Percentiles rank a stretch among this genome's conserved stretches.
Conservation (phyloP, 1,140 invertebrate genomes). For the Kradibia gibbosae region DNA sequence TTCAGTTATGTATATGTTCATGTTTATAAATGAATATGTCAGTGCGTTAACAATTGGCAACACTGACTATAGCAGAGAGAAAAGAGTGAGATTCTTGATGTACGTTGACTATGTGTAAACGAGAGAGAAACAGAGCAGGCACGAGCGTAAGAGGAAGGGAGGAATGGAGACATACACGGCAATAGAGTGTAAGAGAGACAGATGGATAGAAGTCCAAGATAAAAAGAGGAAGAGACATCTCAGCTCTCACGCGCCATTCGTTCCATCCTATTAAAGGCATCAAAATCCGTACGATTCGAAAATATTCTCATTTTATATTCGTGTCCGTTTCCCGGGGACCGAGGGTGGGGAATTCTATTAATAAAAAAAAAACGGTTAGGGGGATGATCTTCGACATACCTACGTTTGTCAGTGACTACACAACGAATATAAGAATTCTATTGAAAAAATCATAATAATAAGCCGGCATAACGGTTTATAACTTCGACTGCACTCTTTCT, state of each 20-base stretch:
- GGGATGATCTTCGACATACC: conserved; percentile 69
- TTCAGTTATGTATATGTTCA: neutral
- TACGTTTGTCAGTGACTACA: conserved; percentile 63
- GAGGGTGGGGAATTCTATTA: conserved; percentile 68
- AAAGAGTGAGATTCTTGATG: neutral
- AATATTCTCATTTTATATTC: conserved; percentile 67
- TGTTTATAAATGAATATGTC: conserved; percentile 15
- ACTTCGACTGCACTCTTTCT: conserved; percentile 40
- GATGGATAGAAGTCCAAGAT: neutral
- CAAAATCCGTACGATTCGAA: conserved; percentile 63
- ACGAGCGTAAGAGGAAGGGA: no score
- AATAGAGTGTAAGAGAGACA: conserved; percentile 27
- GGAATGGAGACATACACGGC: neutral
- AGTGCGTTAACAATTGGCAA: conserved; percentile 54
- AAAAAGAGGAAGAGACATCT: conserved; percentile 12
- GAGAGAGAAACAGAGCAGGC: neutral
- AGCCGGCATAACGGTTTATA: conserved; percentile 47
- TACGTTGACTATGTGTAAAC: conserved; percentile 31
- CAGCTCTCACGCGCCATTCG: conserved; percentile 35
- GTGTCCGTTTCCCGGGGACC: conserved; percentile 57
- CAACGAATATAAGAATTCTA: conserved; percentile 57
- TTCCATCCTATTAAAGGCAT: conserved; percentile 59
- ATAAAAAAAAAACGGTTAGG: conserved; percentile 55
- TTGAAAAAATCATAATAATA: conserved; percentile 51
- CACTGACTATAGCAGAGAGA: conserved; percentile 44